A percentile compares a stretch with the other conserved stretches of the same genome.
Evolutionary conservation across 35 echinoderm and acorn worm genomes (phyloP).

Genomic region (Apostichopus californicus): DNA sequence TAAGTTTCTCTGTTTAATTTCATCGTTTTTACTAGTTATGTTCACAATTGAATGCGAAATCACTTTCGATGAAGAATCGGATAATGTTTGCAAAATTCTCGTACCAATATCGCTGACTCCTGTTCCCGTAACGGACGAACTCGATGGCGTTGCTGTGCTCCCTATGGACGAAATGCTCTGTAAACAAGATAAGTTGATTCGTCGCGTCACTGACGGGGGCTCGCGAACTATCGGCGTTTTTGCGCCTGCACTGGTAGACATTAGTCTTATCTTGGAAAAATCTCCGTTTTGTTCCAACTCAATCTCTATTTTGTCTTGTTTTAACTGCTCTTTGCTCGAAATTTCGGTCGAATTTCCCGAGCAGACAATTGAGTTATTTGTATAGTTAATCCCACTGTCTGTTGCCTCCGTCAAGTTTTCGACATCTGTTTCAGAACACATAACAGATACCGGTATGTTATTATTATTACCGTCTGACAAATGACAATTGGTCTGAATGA

Average conservation of each 20-base stretch:
- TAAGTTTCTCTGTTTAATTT: not conserved
- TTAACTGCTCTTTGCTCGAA: not conserved
- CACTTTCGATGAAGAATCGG: conserved; percentile 7
- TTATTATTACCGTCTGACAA: not conserved
- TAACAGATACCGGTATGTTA: not conserved
- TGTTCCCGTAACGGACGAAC: not conserved
- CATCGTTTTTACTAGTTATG: not conserved
- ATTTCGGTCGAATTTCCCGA: not conserved
- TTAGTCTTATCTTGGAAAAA: conserved; percentile 7
- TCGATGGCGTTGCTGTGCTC: not conserved
- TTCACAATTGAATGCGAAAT: conserved; percentile 54
- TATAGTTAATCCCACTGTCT: not conserved
- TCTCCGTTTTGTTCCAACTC: not conserved
- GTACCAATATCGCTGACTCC: not conserved
- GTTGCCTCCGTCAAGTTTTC: not conserved
- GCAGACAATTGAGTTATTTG: too few species aligned
- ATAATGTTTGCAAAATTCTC: conserved; percentile 11
- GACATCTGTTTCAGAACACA: conserved; percentile 16
- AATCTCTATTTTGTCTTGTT: not conserved
- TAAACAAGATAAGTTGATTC: conserved; percentile 24
- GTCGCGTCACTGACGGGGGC: conserved; percentile 21
- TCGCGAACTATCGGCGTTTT: conserved; percentile 26
- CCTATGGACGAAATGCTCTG: not conserved
- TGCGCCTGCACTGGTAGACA: conserved; percentile 30
- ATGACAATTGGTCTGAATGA: not conserved